Evolutionary conservation across 2,888 invertebrate species (phyloP).

Genomic region (Carterocephalus palaemon): DNA sequence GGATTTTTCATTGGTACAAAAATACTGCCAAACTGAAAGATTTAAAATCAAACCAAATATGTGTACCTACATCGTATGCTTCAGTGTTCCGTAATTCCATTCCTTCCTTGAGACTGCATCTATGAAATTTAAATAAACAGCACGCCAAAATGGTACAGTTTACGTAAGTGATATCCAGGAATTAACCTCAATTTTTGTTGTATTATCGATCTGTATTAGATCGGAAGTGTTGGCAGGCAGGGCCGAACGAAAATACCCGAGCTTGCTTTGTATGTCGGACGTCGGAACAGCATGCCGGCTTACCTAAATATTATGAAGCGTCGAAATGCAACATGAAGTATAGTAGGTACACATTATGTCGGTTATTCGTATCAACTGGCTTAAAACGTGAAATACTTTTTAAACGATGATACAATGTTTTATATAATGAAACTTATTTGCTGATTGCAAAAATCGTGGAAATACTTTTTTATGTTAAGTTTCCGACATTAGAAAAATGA

Average conservation of each 20-base stretch:
- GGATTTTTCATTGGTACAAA: too few relatives aligned
- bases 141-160: slow-evolving; percentile 37
- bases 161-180: slow-evolving; percentile 60
- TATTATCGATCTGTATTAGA: slow-evolving; percentile 52
- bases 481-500: too few relatives aligned
- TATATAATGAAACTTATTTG: too few relatives aligned
- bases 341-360: neutral
- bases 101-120: slow-evolving; percentile 35
- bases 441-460: too few relatives aligned
- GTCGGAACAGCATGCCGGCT: slow-evolving; percentile 42
- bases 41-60: too few relatives aligned
- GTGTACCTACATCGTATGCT: too few relatives aligned
- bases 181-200: slow-evolving; percentile 68
- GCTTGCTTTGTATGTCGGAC: slow-evolving; percentile 38
- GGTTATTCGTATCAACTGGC: too few relatives aligned
- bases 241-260: slow-evolving; percentile 41
- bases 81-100: slow-evolving; percentile 4
- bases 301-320: slow-evolving; percentile 36
- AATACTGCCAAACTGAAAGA: too few relatives aligned
- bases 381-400: too few relatives aligned
- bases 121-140: slow-evolving; percentile 41
- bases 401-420: too few relatives aligned
- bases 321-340: slow-evolving; percentile 5
- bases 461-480: too few relatives aligned
- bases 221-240: slow-evolving; percentile 38